These are phyloP conservation scores for Cephalopholis sonnerati DNA, from an alignment of 2,113 vertebrate genomes.

Conservation along the genomic window DNA sequence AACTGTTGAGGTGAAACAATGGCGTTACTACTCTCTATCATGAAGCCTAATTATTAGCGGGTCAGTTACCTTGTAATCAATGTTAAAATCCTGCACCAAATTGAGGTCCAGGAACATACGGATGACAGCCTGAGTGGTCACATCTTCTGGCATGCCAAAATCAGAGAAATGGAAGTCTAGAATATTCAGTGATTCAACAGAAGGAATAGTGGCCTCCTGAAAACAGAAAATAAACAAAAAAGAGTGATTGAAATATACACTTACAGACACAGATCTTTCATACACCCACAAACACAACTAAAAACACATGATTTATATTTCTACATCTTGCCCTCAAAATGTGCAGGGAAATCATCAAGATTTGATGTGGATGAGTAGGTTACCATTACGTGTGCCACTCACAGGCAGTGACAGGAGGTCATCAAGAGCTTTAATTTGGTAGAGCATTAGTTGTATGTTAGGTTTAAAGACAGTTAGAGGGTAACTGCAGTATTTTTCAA, in stretches of 20 bases:
- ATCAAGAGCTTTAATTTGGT: conserved; percentile 20
- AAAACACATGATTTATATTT: not conserved
- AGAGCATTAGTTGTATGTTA: conserved; percentile 4
- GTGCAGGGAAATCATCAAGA: not conserved
- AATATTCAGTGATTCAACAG: conserved; percentile 88
- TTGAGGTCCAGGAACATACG: conserved; percentile 95
- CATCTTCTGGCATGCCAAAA: conserved; percentile 88
- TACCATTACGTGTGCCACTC: not conserved
- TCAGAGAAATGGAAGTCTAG: conserved; percentile 92
- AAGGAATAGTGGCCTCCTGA: conserved; percentile 89
- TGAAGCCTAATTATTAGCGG: not conserved
- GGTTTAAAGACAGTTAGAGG: not conserved
- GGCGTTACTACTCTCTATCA: not conserved
- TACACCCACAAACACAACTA: not conserved
- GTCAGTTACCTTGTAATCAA: conserved; percentile 90
- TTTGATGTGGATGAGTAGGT: conserved; percentile 5
- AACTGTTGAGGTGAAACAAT: no score
- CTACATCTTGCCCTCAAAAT: not conserved
- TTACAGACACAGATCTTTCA: not conserved
- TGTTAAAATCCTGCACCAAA: conserved; percentile 92
- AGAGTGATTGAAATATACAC: not conserved
- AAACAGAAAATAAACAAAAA: not conserved
- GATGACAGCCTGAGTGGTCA: conserved; percentile 89
- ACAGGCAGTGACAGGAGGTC: conserved; percentile 8
- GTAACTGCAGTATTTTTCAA: no score